Percentiles rank a stretch among this genome's conserved stretches.
phyloP scores from a whole-genome alignment of 2,797 vertebrate genomes.

The Bradypus variegatus region DNA sequence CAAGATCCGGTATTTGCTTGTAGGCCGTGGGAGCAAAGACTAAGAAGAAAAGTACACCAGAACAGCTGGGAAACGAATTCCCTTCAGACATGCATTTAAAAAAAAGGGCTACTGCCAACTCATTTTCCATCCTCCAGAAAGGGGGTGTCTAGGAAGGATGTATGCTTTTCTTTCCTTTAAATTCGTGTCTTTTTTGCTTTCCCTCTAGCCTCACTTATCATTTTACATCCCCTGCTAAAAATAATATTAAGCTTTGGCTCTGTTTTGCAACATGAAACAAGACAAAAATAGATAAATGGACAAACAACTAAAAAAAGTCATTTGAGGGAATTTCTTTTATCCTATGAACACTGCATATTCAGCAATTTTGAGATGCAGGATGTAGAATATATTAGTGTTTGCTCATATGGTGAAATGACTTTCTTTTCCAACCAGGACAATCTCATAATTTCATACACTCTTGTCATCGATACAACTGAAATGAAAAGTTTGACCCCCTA shows the following conservation, averaged over 20 bases:
- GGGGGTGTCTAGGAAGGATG: not conserved
- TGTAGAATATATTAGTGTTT: not conserved
- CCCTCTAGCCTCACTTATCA: not conserved
- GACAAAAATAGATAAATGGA: not conserved
- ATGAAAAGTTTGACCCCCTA: not conserved
- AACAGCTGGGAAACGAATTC: conserved; percentile 54
- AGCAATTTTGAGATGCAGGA: not conserved
- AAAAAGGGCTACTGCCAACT: not conserved
- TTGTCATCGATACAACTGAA: not conserved
- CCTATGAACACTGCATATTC: not conserved
- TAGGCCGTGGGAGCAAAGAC: conserved; percentile 47
- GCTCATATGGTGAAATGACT: accelerated
- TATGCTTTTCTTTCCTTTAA: not conserved
- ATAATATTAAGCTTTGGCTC: not conserved
- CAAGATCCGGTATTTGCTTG: not conserved
- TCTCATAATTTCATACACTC: not conserved
- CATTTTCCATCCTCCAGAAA: not conserved
- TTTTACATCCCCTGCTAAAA: not conserved
- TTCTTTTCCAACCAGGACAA: not conserved
- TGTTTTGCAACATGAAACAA: not conserved
- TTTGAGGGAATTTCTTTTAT: not conserved
- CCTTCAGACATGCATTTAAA: conserved; percentile 23
- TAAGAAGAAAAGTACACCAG: conserved; percentile 18
- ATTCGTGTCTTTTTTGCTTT: not conserved
- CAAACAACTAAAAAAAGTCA: not conserved